phyloP scores from a whole-genome alignment of 2,113 vertebrate species.

The Grammomys dolichurus region DNA sequence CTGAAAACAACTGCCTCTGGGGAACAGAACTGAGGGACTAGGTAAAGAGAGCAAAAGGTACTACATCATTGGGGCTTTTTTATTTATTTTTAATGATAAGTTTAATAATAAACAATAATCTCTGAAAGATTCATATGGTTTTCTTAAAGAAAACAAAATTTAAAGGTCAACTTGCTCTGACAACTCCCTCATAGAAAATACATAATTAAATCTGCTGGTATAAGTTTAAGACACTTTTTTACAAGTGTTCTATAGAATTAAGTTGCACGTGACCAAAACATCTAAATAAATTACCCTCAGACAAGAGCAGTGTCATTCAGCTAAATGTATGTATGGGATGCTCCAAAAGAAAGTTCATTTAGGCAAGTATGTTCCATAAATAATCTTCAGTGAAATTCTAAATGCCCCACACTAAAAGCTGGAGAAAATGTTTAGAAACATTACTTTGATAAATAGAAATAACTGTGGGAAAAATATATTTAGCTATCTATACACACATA shows the following conservation, averaged over 20 bases:
- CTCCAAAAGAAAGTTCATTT: neutral
- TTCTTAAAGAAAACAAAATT: constrained; percentile 46
- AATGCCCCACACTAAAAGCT: constrained; percentile 29
- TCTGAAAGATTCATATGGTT: constrained; percentile 2
- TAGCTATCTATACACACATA: too few species aligned
- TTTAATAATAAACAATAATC: constrained; percentile 37
- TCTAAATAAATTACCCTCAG: neutral
- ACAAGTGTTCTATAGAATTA: constrained; percentile 13
- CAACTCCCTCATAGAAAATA: constrained; percentile 19
- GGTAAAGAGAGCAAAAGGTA: neutral
- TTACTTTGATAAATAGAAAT: constrained; percentile 25
- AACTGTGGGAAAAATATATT: neutral
- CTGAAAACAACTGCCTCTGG: neutral
- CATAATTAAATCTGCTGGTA: neutral
- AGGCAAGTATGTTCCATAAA: constrained; percentile 24
- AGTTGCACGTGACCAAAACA: neutral
- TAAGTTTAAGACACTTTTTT: neutral
- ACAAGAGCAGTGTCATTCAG: neutral
- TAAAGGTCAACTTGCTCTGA: constrained; percentile 53
- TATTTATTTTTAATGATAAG: neutral
- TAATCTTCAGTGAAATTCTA: constrained; percentile 1
- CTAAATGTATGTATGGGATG: neutral
- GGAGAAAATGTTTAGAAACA: constrained; percentile 32
- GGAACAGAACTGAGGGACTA: neutral
- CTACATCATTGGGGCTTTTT: neutral